Evolutionary conservation across 1,140 invertebrate species (phyloP), one percentile per base, ranked within the genome.

Genomic region (Thrips palmi): DNA sequence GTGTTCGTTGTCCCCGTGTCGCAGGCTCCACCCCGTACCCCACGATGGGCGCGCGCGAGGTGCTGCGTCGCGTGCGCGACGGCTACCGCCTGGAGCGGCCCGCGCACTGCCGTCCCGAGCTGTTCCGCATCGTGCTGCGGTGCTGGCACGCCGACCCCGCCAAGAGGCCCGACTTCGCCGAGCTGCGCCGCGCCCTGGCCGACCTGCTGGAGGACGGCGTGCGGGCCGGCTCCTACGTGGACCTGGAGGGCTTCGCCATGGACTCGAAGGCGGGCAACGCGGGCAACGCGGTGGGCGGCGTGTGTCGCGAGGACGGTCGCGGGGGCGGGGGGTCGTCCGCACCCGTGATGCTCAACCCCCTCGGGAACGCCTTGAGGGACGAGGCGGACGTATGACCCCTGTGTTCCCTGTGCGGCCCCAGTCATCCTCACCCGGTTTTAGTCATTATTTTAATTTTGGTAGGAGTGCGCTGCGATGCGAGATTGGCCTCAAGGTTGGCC

Each of bases 21-120:
- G 31, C 46, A 82, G 79, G 79, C 39, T 82, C 77, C 15, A 84
- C 79, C 47, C 80, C 80, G 1, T 85, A 84, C 53, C 74, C 77
- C 15, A 72, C 77, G 28, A 72, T 83, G 67, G 74, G 74, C 14
- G 78, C 78, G 0, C 62, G 76, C 1, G 77, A 84, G 51, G 80
- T 84, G 10, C 73, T 82, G 54, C 60, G 74, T 2, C 67, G 70
- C 30, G 77, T 84, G 28, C 68, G 75, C 11, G 74, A 74, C 43
- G 80, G 79, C 21, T 71, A 79, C 49, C 63, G 77, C 2, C 61
- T 81, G 5, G 77, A 82, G 45, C 61, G 77, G 41, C 79, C 79
- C 1, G 67, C 70, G 25, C 77, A 83, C 54, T 81, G 78, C 51
- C 67, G 70, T 37, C 69, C 70, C 30, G 73, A 80, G 51, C 62